Evolutionary conservation across 2,113 vertebrate genomes (phyloP), one percentile per base, ranked within the genome.

Genomic region (Diglossa brunneiventris): DNA sequence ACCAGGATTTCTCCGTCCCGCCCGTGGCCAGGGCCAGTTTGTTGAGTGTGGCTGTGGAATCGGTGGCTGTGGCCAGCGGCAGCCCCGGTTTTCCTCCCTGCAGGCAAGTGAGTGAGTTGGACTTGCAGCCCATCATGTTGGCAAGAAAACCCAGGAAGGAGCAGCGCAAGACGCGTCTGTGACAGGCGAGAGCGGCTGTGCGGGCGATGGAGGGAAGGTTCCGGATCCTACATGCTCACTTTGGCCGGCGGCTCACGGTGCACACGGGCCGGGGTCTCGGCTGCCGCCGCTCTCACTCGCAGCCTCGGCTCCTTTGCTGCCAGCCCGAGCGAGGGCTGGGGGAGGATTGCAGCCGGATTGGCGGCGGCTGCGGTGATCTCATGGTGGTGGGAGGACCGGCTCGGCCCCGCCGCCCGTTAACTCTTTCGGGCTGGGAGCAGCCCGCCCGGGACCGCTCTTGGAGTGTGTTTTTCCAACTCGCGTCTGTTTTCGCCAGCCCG

Each of bases 1-100:
- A 98, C 98, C 99, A 99, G 49, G 98, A 99, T 96, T 98, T 98
- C 97, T 99, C 99, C 4, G 98, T 98, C 69, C 99, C 98, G 1
- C 99, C 98, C 0, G 98, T 99, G 95, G 98, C 99, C 97, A 99
- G 97, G 5, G 98, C 98, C 87, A 99, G 98, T 76, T 98, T 98
- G 79, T 98, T 98, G 53, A 99, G 97, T 2, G 98, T 98, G 5
- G 98, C 98, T 1, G 98, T 97, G 56, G 98, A 97, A 28, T 99
- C 98, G 39, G 98, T 98, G 94, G 98, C 88, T 0, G 95, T 77
- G 26, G 96, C 94, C 44, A 98, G 97, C 18, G 97, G 96, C 53
- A 97, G 97, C 73, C 95, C 97, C 14, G 95, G 92, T 20, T 97
- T 97, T 80, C 98, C 98, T 61, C 97, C 94, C 76, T 98, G 97